phyloP scores from a whole-genome alignment of 2,113 vertebrate genomes.

The Siniperca chuatsi region DNA sequence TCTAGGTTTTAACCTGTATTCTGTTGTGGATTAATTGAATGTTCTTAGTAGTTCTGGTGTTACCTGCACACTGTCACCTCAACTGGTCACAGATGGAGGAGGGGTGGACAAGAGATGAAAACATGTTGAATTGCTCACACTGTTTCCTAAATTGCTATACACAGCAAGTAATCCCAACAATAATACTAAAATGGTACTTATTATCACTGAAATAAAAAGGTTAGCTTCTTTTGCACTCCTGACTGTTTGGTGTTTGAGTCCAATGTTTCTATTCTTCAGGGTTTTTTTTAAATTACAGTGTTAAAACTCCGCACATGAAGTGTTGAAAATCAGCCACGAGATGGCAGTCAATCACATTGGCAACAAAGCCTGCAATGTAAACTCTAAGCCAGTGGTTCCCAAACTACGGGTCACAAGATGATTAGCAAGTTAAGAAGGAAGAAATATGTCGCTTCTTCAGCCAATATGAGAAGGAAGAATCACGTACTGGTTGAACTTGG shows the following conservation, averaged over 20 bases:
- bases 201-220: slow-evolving; percentile 70
- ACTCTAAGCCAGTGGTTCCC: no score
- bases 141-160: slow-evolving; percentile 37
- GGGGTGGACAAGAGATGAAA: background rate
- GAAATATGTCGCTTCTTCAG: no score
- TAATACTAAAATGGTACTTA: slow-evolving; percentile 63
- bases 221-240: slow-evolving; percentile 64
- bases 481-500: background rate
- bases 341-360: slow-evolving; percentile 2
- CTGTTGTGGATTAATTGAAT: slow-evolving; percentile 48
- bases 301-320: background rate
- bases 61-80: slow-evolving; percentile 8
- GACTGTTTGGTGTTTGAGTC: slow-evolving; percentile 32
- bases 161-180: slow-evolving; percentile 39
- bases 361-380: background rate
- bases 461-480: background rate
- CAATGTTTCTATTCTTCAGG: slow-evolving; percentile 1
- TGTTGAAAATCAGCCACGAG: slow-evolving; percentile 3
- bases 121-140: slow-evolving; percentile 8
- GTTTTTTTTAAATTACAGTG: background rate
- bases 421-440: no score
- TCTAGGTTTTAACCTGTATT: slow-evolving; percentile 37
- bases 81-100: slow-evolving; percentile 8
- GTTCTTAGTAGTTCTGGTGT: slow-evolving; percentile 37
- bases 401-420: background rate